phyloP scores from a whole-genome alignment of 2,888 invertebrate species.

The Euspilapteryx auroguttella region DNA sequence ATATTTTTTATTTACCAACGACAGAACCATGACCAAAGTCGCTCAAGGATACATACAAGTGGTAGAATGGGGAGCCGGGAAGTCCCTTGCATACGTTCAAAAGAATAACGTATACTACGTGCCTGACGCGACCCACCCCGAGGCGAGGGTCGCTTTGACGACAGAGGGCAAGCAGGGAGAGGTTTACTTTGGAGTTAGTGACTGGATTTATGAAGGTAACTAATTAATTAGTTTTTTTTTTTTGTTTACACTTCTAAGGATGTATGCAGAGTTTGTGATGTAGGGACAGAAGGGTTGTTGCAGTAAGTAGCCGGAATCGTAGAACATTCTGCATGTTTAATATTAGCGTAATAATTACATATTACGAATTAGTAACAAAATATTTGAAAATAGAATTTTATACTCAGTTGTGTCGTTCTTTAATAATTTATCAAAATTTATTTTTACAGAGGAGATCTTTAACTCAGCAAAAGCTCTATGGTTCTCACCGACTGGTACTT shows the following conservation, averaged over 20 bases:
- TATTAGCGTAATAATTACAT: no score
- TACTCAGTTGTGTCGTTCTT: no score
- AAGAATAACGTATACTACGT: conserved; percentile 71
- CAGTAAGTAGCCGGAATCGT: no score
- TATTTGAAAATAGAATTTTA: no score
- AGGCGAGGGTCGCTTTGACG: conserved; percentile 51
- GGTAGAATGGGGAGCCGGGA: conserved; percentile 53
- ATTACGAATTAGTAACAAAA: no score
- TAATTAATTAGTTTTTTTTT: conserved; percentile 2
- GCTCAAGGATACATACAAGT: conserved; percentile 61
- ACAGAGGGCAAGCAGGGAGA: conserved; percentile 63
- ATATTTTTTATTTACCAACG: no score
- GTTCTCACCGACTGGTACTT: conserved; percentile 73
- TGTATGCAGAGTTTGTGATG: no score
- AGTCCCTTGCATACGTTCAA: conserved; percentile 62
- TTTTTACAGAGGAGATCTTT: conserved; percentile 78
- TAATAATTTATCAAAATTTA: no score
- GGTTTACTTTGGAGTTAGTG: conserved; percentile 81
- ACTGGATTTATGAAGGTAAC: conserved; percentile 92
- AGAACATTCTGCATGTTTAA: no score
- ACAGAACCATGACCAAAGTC: no score
- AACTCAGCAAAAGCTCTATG: conserved; percentile 72
- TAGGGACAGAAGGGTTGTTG: no score
- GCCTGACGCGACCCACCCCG: conserved; percentile 23
- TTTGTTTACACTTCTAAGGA: no score